phyloP scores from a whole-genome alignment of 2,888 invertebrate genomes.

The Aleiodes leptofemur region DNA sequence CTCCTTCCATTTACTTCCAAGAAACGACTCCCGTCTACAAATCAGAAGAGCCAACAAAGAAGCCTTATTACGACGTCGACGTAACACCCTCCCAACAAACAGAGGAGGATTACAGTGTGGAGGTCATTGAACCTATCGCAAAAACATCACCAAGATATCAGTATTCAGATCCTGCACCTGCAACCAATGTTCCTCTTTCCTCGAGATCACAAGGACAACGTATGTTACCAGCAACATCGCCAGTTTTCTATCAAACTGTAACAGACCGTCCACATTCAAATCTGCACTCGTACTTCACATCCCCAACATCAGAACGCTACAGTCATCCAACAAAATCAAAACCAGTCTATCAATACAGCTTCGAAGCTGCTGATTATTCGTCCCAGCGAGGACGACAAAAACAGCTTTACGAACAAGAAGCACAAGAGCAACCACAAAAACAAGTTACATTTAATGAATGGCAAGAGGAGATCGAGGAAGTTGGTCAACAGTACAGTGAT shows the following conservation, averaged over 20 bases:
- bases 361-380: constrained; percentile 79
- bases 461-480: constrained; percentile 57
- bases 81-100: constrained; percentile 57
- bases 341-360: constrained; percentile 85
- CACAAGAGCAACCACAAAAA: constrained; percentile 53
- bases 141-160: constrained; percentile 64
- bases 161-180: constrained; percentile 57
- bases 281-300: constrained; percentile 62
- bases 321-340: constrained; percentile 73
- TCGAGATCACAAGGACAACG: constrained; percentile 59
- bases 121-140: constrained; percentile 63
- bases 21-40: constrained; percentile 62
- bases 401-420: constrained; percentile 49
- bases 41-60: constrained; percentile 42
- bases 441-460: constrained; percentile 63
- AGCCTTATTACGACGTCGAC: constrained; percentile 61
- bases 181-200: constrained; percentile 53
- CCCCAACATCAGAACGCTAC: constrained; percentile 55
- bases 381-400: constrained; percentile 54
- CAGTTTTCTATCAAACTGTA: constrained; percentile 64
- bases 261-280: constrained; percentile 56
- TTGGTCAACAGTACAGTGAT: constrained; percentile 55
- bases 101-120: constrained; percentile 62
- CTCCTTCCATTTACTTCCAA: constrained; percentile 59
- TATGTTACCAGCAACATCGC: constrained; percentile 58